These are phyloP conservation scores for Yponomeuta plumbellus DNA, from an alignment of 2,888 invertebrate genomes.

Conservation along the genomic window DNA sequence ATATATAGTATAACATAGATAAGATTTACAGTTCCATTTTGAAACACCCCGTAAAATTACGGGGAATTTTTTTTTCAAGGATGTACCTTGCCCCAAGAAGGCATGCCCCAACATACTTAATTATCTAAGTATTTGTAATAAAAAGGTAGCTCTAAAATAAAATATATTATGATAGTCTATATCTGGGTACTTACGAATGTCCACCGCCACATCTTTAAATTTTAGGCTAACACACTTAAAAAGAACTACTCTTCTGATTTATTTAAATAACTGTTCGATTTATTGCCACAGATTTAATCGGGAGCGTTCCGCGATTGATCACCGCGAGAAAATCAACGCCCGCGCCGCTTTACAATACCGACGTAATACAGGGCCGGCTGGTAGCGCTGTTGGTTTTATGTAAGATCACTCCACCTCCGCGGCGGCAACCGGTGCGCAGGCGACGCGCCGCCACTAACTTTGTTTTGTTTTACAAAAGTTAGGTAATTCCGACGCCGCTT, in stretches of 20 bases:
- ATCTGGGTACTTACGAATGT: background rate
- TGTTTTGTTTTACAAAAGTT: slow-evolving; percentile 57
- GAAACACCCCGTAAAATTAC: no score
- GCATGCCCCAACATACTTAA: no score
- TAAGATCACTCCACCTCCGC: slow-evolving; percentile 53
- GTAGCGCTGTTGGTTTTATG: slow-evolving; percentile 58
- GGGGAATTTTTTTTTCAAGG: no score
- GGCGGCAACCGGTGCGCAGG: slow-evolving; percentile 31
- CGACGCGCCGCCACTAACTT: background rate
- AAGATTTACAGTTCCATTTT: no score
- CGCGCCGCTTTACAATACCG: slow-evolving; percentile 12
- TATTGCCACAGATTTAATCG: background rate
- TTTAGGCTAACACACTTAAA: background rate
- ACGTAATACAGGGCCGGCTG: slow-evolving; percentile 38
- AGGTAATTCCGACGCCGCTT: slow-evolving; percentile 52
- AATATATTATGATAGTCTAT: no score
- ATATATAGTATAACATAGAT: no score
- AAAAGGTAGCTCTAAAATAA: no score
- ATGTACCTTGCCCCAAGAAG: no score
- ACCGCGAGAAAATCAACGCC: slow-evolving; percentile 11
- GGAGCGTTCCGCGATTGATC: slow-evolving; percentile 2
- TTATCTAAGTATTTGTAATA: no score
- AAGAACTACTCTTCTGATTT: background rate
- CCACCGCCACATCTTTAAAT: slow-evolving; percentile 1
- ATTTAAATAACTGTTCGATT: background rate